Evolutionary conservation across 1,140 invertebrate species (phyloP).

Genomic region (Latrodectus geometricus): DNA sequence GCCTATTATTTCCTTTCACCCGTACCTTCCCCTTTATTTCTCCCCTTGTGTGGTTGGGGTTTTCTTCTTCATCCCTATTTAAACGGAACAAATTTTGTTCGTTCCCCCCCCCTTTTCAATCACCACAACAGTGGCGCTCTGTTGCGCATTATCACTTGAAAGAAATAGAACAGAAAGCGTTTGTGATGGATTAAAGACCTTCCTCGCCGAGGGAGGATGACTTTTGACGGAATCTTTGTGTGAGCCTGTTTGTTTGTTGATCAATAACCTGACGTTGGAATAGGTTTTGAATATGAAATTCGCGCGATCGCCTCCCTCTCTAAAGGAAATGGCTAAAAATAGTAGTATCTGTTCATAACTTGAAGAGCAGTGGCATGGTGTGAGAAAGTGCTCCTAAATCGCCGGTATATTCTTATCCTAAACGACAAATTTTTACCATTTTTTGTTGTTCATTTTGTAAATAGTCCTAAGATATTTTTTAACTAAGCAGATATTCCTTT

Average conservation of each 20-base stretch:
- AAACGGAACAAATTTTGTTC: slow-evolving; percentile 43
- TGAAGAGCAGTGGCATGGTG: too few species aligned
- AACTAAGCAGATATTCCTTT: too few species aligned
- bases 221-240: not conserved
- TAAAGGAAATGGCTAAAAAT: not conserved
- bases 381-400: too few species aligned
- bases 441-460: too few species aligned
- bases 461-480: too few species aligned
- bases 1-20: slow-evolving; percentile 23
- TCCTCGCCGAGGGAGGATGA: not conserved
- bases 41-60: not conserved
- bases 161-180: not conserved
- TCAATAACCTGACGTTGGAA: not conserved
- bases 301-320: not conserved
- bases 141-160: slow-evolving; percentile 20
- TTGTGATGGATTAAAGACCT: not conserved
- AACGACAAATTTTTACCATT: too few species aligned
- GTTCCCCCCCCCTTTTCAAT: not conserved
- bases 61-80: slow-evolving; percentile 25
- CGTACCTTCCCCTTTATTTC: not conserved
- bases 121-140: not conserved
- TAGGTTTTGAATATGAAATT: not conserved
- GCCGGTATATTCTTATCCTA: too few species aligned
- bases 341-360: not conserved
- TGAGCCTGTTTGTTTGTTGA: not conserved